Evolutionary conservation across 2,888 invertebrate species (phyloP), one percentile per base, ranked within the genome.

Genomic region (Portevinia maculata): DNA sequence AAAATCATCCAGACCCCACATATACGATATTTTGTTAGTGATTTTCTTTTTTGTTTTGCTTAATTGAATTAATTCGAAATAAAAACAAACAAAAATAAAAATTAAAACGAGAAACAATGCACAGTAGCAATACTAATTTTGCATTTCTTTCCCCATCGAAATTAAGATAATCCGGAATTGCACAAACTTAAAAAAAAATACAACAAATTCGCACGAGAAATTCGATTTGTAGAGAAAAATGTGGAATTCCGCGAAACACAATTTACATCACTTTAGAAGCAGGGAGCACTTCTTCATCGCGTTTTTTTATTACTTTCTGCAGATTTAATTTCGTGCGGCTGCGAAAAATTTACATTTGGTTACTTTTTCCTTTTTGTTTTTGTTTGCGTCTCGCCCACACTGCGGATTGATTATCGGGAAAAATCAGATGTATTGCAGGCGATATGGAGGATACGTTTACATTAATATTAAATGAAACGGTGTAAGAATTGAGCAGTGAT

Each of bases 371-470:
- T 59, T 76, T 65, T 76, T 83, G 83, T 83, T 83, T 83, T 83
- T 83, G 83, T 83, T 83, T 83, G 71, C 67, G 83, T 83, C 76
- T 75, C 81, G 75, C 70, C 76, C 67, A 78, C 78, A 69, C 71
- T 83, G 46, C 55, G 37, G 50, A 83, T 83, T 71, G 83, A 83
- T 83, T 83, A 73, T 83, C 37, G 83, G 73, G 41, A 62, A 83
- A 83, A 78, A 52, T 48, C 34, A 53, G 44, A 55, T 48, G 19
- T 78, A 67, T 57, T 73, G 19, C 28, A 28, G 55, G 39, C 37
- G 60, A 9, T 44, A 19, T 76, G 0, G 11, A 24, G 8, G 53
- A 37, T 28, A 9, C 17, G 13, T 13, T 57, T 21, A 21, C 13
- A 32, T 30, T 15, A 9, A 53, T 24, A 13, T 30, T 0, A 32